Evolutionary conservation across 2,888 invertebrate genomes (phyloP).

Genomic region (Strigamia crassipes): DNA sequence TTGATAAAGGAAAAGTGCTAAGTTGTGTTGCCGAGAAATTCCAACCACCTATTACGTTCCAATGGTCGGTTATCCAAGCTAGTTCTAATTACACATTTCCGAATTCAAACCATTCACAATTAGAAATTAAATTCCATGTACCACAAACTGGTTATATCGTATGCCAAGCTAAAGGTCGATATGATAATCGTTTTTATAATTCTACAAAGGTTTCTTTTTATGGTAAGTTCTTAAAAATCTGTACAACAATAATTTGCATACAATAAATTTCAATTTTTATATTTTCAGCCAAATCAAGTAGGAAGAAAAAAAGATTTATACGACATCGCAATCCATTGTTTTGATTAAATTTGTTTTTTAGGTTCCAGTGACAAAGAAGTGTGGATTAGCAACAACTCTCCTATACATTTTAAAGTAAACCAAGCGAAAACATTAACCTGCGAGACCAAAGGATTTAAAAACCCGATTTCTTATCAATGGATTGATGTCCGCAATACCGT

Average conservation of each 20-base stretch:
- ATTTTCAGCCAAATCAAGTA: too few species aligned
- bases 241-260: too few species aligned
- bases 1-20: not conserved
- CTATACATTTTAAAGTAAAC: not conserved
- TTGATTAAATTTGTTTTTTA: too few species aligned
- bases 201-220: not conserved
- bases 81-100: not conserved
- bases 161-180: not conserved
- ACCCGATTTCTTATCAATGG: not conserved
- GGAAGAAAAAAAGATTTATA: too few species aligned
- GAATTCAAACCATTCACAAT: not conserved
- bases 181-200: not conserved
- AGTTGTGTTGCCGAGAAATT: not conserved
- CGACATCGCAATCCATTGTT: too few species aligned
- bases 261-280: too few species aligned
- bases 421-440: not conserved
- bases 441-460: not conserved
- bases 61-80: not conserved
- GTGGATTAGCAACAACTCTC: not conserved
- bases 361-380: not conserved
- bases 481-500: not conserved
- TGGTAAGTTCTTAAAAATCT: not conserved
- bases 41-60: not conserved
- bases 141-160: not conserved
- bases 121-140: not conserved